Conservation (phyloP, 2,797 vertebrate species). For the Alosa sapidissima region DNA sequence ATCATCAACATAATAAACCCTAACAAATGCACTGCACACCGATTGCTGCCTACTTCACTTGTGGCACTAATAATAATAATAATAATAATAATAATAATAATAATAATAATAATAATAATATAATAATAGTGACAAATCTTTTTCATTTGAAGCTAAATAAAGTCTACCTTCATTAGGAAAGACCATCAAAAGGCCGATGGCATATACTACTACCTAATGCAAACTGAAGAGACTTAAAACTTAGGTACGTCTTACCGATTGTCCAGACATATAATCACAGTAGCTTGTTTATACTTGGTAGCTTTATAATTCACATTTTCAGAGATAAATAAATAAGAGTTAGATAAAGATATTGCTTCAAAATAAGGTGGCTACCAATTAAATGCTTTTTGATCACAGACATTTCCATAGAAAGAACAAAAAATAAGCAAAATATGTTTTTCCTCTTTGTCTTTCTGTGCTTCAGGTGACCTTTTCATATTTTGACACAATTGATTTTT, state of each 20-base stretch:
- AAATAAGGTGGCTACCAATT: not conserved
- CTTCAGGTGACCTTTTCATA: not conserved
- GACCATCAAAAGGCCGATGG: not conserved
- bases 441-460: not conserved
- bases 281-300: slow-evolving; percentile 9
- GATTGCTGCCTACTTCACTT: not conserved
- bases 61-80: slow-evolving; percentile 18
- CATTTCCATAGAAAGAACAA: not conserved
- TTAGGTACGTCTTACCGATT: not conserved
- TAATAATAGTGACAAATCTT: not conserved
- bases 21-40: slow-evolving; percentile 9
- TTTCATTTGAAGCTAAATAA: slow-evolving; percentile 20
- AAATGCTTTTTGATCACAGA: not conserved
- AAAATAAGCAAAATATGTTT: not conserved
- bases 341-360: slow-evolving; percentile 3
- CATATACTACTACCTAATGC: not conserved
- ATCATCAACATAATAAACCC: not conserved
- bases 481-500: not conserved
- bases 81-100: slow-evolving; percentile 22
- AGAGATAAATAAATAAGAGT: slow-evolving; percentile 4
- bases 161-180: not conserved
- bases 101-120: slow-evolving; percentile 24
- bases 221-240: slow-evolving; percentile 5
- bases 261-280: slow-evolving; percentile 7
- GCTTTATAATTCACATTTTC: slow-evolving; percentile 7